Conservation (phyloP, 2,888 invertebrate genomes). For the Aspidiotus destructor region DNA sequence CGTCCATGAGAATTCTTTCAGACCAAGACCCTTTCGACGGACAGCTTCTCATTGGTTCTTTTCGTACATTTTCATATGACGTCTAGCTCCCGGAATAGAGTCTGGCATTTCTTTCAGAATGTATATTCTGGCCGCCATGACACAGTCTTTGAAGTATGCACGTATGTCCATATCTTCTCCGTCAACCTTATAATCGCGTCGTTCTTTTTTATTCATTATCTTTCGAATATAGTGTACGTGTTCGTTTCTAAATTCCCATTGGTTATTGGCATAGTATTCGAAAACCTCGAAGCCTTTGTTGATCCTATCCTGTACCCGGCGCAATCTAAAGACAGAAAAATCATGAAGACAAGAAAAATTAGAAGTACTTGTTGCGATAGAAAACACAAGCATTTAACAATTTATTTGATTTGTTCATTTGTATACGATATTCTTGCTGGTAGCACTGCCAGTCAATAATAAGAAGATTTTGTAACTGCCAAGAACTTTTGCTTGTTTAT, state of each 20-base stretch:
- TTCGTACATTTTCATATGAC: conserved; percentile 65
- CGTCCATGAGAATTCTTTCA: no score
- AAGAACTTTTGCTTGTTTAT: no score
- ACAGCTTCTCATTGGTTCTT: no score
- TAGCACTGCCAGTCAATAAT: no score
- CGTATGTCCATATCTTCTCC: conserved; percentile 62
- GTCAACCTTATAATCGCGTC: conserved; percentile 57
- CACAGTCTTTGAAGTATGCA: conserved; percentile 73
- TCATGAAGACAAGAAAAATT: neutral
- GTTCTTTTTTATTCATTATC: conserved; percentile 56
- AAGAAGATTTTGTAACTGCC: no score
- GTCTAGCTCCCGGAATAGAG: conserved; percentile 64
- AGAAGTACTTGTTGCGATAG: no score
- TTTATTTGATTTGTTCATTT: no score
- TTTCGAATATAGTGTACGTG: conserved; percentile 51
- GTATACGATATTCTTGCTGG: no score
- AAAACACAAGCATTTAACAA: no score
- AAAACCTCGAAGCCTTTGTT: conserved; percentile 78
- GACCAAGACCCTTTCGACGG: no score
- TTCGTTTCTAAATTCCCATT: conserved; percentile 77
- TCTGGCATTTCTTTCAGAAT: conserved; percentile 75
- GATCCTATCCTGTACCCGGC: conserved; percentile 71
- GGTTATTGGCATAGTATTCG: conserved; percentile 84
- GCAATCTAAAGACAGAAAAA: conserved; percentile 50
- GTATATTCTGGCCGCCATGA: conserved; percentile 65